Base-by-base conservation (phyloP, 2,888 invertebrate species). In the Abscondita cerata region DNA sequence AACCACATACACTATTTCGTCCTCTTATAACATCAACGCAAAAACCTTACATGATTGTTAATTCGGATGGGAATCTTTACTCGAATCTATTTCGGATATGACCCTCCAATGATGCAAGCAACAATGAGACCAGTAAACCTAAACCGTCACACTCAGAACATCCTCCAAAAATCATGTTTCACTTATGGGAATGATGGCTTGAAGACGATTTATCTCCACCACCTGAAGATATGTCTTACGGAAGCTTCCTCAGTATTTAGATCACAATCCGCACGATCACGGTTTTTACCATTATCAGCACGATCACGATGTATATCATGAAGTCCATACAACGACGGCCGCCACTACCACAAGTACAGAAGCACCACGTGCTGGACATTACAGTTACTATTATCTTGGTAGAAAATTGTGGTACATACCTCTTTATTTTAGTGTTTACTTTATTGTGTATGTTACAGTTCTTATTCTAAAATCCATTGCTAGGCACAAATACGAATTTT, bases 361-460 rank as follows among this genome's bases (percentile, higher is more conserved):
- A 0, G 81, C 84, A 1, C 83, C 82, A 1, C 81, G 85, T 75
- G 83, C 83, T 69, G 83, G 81, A 75, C 80, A 80, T 58, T 89
- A 88, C 81, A 89, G 89, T 75, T 91, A 91, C 76, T 91, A 90
- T 73, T 90, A 88, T 73, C 82, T 91, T 62, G 90, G 90, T 1
- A 86, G 89, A 70, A 91, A 91, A 73, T 79, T 91, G 33, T 91
- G 90, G 84, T 91, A 90, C 74, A 81, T 91, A 64, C 91, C 91
- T 0, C 78, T 91, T 44, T 91, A 90, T 76, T 91, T 91, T 75
- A 90, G 90, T 74, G 87, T 90, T 11, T 91, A 87, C 70, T 87
- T 87, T 68, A 85, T 87, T 19, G 80, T 89, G 59, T 91, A 91
- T 72, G 88, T 91, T 0, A 88, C 87, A 1, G 87, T 89, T 13